Base-by-base conservation (phyloP, 2,797 vertebrate species). In the Gallinago stenura region DNA sequence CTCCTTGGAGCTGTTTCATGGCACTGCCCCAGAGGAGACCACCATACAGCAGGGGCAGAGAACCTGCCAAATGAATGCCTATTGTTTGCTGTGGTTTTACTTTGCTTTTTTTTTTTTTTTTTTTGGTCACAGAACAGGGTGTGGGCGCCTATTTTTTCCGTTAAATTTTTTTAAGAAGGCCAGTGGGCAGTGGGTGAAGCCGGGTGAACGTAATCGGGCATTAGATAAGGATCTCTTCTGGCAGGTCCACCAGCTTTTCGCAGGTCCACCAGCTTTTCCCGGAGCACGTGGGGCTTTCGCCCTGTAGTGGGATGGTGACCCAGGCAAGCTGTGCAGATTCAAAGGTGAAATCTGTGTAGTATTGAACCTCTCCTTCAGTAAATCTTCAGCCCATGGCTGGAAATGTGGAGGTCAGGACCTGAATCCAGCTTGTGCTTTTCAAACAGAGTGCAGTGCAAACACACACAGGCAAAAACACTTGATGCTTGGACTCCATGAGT, bases 31-130 rank as follows among this genome's bases (percentile, higher is more conserved):
- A 20, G 35, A 71, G 62, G 78, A 77, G 79, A 66, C 76, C 84
- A 87, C 85, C 91, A 90, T 79, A 91, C 45, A 66, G 72, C 82
- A 72, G 0, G 2, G 71, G 79, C 83, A 73, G 87, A 85, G 78
- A 87, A 95, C 93, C 85, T 95, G 83, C 3, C 5, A 66, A 93
- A 90, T 95, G 91, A 97, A 96, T 97, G 95, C 82, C 93, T 95
- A 94, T 95, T 95, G 96, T 97, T 90, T 82, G 62, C 83, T 33
- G 41, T 81, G 50, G 81, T 39, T 83, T 92, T 88, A 21, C 71
- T 91, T 83, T 61, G 45, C 62, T 39, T 39, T 69, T 37, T 37
- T 37, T 83, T 78, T 18, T 51, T 18, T 51, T 57, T 94, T 57
- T 94, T 85, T 69, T n/a, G 58, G 79, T 91, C 45, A 5, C 7